phyloP scores from a whole-genome alignment of 2,797 vertebrate genomes.

The Peromyscus nudipes region DNA sequence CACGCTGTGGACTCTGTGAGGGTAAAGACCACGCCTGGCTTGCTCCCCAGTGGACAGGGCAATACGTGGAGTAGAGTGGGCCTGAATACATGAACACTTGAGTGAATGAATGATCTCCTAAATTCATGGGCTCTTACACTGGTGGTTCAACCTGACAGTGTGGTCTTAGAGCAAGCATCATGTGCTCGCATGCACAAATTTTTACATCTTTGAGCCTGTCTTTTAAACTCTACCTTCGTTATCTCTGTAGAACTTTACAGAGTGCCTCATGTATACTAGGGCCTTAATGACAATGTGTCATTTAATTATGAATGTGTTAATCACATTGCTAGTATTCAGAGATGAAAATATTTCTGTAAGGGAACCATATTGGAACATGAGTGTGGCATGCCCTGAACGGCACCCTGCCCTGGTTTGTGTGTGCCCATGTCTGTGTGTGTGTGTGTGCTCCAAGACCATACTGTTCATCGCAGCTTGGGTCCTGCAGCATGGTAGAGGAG shows the following conservation, averaged over 20 bases:
- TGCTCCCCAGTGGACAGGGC: background rate
- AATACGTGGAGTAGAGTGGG: background rate
- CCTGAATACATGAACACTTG: background rate
- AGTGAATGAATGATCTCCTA: background rate
- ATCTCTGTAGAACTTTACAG: background rate
- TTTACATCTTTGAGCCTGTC: background rate
- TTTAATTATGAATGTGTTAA: background rate
- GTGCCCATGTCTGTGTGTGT: background rate
- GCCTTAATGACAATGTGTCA: background rate
- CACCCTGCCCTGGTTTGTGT: background rate
- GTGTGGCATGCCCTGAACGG: background rate
- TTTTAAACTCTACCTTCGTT: constrained; percentile 14
- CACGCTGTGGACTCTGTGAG: background rate
- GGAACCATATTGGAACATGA: background rate
- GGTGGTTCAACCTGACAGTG: background rate
- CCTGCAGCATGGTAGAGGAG: background rate
- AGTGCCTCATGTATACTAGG: background rate
- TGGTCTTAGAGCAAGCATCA: background rate
- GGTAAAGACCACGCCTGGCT: background rate
- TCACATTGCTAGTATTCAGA: background rate
- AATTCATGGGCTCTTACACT: background rate
- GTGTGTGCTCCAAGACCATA: too few relatives aligned
- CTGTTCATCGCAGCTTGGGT: background rate
- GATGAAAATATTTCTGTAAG: background rate
- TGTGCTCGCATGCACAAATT: background rate